Evolutionary conservation across 2,888 invertebrate species (phyloP).

Genomic region (Gibbula magus): DNA sequence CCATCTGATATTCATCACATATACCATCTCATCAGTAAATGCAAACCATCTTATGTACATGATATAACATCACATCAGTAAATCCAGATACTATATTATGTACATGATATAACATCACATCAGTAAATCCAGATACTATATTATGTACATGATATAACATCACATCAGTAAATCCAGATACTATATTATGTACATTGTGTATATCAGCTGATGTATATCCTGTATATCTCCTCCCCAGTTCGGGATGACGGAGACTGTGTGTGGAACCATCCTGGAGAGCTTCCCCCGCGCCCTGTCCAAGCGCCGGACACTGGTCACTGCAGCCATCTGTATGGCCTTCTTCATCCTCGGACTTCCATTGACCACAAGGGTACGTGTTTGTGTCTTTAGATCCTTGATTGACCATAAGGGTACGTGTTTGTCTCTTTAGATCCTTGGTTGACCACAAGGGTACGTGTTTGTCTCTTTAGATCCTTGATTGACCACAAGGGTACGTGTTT

Average conservation of each 20-base stretch:
- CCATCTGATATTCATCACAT: no score
- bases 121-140: no score
- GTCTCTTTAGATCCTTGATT: conserved; percentile 31
- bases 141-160: no score
- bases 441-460: conserved; percentile 51
- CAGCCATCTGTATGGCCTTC: conserved; percentile 47
- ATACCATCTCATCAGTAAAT: no score
- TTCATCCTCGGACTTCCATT: conserved; percentile 61
- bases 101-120: no score
- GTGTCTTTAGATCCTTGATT: conserved; percentile 31
- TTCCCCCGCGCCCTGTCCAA: conserved; percentile 51
- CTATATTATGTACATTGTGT: no score
- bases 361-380: conserved; percentile 51
- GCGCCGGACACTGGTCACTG: conserved; percentile 52
- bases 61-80: no score
- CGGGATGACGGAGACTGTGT: conserved; percentile 60
- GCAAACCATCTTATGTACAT: no score
- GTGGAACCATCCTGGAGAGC: conserved; percentile 61
- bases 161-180: no score
- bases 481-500: conserved; percentile 51
- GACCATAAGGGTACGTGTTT: conserved; percentile 51
- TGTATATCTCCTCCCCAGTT: conserved; percentile 47
- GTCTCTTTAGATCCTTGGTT: conserved; percentile 31
- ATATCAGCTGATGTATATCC: no score
- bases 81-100: no score